Evolutionary conservation across 2,888 invertebrate species (phyloP).

Genomic region (Marronus borbonicus): DNA sequence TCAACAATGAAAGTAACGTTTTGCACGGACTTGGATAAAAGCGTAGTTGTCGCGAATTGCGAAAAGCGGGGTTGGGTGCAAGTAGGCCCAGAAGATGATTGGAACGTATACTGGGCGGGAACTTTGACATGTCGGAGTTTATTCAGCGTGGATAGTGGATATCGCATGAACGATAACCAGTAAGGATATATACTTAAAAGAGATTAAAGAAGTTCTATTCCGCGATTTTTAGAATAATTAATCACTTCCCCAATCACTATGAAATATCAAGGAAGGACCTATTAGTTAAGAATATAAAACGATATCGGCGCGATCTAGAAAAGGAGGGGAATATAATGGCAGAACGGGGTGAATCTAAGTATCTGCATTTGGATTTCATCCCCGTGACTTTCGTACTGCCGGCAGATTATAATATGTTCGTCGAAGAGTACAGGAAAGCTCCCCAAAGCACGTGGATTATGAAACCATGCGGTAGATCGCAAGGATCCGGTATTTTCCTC

Average conservation of each 20-base stretch:
- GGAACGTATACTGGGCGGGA: constrained; percentile 97
- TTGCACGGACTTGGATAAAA: constrained; percentile 94
- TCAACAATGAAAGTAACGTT: constrained; percentile 73
- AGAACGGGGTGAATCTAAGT: constrained; percentile 85
- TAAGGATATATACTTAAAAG: constrained; percentile 67
- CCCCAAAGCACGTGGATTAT: constrained; percentile 98
- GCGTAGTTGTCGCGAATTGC: constrained; percentile 92
- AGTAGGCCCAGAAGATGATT: constrained; percentile 92
- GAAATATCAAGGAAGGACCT: constrained; percentile 96
- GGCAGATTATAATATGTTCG: constrained; percentile 97
- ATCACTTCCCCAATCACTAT: constrained; percentile 97
- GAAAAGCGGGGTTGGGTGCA: constrained; percentile 93
- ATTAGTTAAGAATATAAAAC: constrained; percentile 95
- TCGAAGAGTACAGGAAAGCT: constrained; percentile 94
- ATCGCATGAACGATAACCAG: constrained; percentile 94
- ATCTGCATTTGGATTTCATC: constrained; percentile 90
- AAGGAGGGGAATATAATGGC: constrained; percentile 90
- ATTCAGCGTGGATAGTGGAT: constrained; percentile 93
- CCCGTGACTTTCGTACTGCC: constrained; percentile 95
- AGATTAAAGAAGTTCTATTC: not conserved
- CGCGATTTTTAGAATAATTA: constrained; percentile 79
- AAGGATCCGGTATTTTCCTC: constrained; percentile 94
- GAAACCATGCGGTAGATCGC: constrained; percentile 97
- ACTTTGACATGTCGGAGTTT: constrained; percentile 92
- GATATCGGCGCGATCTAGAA: constrained; percentile 94